A percentile compares a stretch with the other conserved stretches of the same genome.
Evolutionary conservation across 2,113 vertebrate species (phyloP).

Genomic region (Myocastor coypus): DNA sequence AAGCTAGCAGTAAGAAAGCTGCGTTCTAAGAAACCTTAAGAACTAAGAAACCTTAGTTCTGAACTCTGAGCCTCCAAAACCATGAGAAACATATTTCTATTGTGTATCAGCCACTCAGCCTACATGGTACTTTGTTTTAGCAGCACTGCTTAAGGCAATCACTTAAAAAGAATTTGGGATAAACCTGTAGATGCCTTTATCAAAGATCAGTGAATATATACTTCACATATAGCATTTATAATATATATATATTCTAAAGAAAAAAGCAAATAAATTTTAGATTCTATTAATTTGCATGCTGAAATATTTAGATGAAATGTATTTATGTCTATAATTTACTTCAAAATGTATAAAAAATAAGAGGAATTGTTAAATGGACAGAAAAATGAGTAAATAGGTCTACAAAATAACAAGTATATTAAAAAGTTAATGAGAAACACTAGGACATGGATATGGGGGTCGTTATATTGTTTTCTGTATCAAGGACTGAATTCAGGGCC

Average conservation of each 20-base stretch:
- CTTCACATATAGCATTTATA: not conserved
- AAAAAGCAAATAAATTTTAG: not conserved
- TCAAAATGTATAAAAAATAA: conserved; percentile 16
- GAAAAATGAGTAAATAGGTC: not conserved
- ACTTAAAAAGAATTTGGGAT: not conserved
- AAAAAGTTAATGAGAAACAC: not conserved
- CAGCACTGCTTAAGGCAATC: not conserved
- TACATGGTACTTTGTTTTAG: not conserved
- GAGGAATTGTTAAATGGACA: not conserved
- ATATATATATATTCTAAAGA: conserved; percentile 15
- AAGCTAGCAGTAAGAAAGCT: not conserved
- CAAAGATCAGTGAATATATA: not conserved
- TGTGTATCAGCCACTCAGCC: not conserved
- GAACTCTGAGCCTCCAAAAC: not conserved
- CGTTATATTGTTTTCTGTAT: not conserved
- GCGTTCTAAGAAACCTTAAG: no score
- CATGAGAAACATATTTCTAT: not conserved
- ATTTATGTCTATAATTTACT: not conserved
- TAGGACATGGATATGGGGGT: not conserved
- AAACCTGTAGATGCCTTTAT: not conserved
- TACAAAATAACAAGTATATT: not conserved
- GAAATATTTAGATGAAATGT: not conserved
- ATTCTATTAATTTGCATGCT: not conserved
- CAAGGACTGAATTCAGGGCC: no score
- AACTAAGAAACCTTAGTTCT: not conserved